phyloP scores from a whole-genome alignment of 2,113 vertebrate species.

The Tor tambroides region DNA sequence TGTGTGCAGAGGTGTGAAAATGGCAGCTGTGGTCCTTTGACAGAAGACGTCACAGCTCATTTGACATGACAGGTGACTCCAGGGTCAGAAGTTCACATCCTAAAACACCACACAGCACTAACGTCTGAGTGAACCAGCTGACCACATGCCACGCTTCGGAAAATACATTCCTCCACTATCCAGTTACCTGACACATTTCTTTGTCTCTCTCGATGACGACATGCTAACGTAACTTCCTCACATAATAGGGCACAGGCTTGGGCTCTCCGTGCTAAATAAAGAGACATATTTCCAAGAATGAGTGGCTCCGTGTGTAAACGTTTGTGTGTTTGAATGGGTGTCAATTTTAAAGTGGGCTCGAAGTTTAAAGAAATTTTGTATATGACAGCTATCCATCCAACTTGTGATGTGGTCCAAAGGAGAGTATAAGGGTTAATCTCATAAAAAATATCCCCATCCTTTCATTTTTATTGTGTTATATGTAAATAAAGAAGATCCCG shows the following conservation, averaged over 20 bases:
- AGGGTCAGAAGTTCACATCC: slow-evolving; percentile 29
- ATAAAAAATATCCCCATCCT: no score
- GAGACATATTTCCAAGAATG: not conserved
- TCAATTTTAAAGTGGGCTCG: not conserved
- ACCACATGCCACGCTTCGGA: slow-evolving; percentile 18
- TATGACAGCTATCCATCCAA: no score
- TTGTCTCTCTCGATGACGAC: not conserved
- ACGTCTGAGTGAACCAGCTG: slow-evolving; percentile 27
- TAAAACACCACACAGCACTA: slow-evolving; percentile 6
- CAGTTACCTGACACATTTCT: slow-evolving; percentile 25
- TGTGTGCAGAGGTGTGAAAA: not conserved
- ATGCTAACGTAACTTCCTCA: not conserved
- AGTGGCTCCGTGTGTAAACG: not conserved
- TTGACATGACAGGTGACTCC: slow-evolving; percentile 32
- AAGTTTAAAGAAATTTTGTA: not conserved
- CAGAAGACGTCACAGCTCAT: slow-evolving; percentile 25
- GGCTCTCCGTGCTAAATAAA: not conserved
- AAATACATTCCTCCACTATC: slow-evolving; percentile 14
- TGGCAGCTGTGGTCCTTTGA: not conserved
- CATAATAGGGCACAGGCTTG: not conserved
- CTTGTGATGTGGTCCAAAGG: no score
- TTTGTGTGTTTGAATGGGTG: not conserved
- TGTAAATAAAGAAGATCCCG: no score
- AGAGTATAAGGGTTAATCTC: no score
- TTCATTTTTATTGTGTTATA: no score